These are phyloP conservation scores for Hyppa rectilinea DNA, from an alignment of 2,888 invertebrate species.

Conservation along the genomic window DNA sequence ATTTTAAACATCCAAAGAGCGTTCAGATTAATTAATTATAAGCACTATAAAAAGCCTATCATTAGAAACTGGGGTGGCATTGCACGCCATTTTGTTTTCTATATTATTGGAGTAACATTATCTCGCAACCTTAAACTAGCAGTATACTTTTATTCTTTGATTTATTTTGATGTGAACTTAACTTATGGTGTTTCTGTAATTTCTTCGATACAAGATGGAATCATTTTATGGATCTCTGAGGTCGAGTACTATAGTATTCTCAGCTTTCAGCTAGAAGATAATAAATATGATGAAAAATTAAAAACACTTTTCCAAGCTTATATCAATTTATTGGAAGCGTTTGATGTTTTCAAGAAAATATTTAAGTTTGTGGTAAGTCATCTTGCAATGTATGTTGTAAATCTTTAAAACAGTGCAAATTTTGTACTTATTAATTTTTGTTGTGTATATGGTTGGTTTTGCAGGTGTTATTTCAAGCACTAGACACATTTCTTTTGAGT, in stretches of 20 bases:
- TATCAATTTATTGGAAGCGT: slow-evolving; percentile 9
- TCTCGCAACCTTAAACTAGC: slow-evolving; percentile 1
- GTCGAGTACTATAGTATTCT: slow-evolving; percentile 4
- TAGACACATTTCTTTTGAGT: slow-evolving; percentile 17
- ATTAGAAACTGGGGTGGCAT: not conserved
- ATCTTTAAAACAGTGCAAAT: not conserved
- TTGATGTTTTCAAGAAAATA: slow-evolving; percentile 22
- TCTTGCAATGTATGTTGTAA: not conserved
- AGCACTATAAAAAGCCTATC: slow-evolving; percentile 7
- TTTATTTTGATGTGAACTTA: slow-evolving; percentile 8
- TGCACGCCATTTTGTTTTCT: not conserved
- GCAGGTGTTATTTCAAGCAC: slow-evolving; percentile 8
- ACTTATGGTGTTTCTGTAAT: slow-evolving; percentile 4
- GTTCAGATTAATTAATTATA: slow-evolving; percentile 6
- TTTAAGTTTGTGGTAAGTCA: slow-evolving; percentile 11
- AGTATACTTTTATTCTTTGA: slow-evolving; percentile 1
- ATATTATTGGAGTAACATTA: not conserved
- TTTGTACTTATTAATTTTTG: too few relatives aligned
- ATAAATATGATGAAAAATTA: slow-evolving; percentile 11
- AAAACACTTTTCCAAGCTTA: slow-evolving; percentile 15
- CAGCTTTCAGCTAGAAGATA: not conserved
- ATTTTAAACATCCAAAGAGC: slow-evolving; percentile 11
- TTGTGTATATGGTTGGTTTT: not conserved
- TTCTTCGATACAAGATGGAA: slow-evolving; percentile 5
- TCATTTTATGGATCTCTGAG: slow-evolving; percentile 8